phyloP scores from a whole-genome alignment of 2,888 invertebrate genomes.

The Agelastica alni region DNA sequence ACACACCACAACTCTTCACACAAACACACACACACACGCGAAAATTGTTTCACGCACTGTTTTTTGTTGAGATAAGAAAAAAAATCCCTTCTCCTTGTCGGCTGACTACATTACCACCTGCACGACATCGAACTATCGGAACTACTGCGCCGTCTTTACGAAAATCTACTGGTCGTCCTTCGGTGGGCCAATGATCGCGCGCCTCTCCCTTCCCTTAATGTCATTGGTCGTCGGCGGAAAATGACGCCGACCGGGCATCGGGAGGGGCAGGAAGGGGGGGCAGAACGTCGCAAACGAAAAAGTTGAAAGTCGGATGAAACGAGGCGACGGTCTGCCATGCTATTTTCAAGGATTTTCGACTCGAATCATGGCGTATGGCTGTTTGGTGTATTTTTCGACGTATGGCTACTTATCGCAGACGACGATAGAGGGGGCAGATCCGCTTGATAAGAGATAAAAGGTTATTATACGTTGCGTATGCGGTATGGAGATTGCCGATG shows the following conservation, averaged over 20 bases:
- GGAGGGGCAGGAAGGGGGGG: slow-evolving; percentile 24
- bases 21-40: slow-evolving; percentile 7
- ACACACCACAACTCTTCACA: too few species aligned
- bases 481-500: slow-evolving; percentile 2
- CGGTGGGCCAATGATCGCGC: slow-evolving; percentile 48
- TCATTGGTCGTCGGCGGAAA: slow-evolving; percentile 49
- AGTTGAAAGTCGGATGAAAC: slow-evolving; percentile 41
- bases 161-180: slow-evolving; percentile 50
- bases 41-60: slow-evolving; percentile 10
- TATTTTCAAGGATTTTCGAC: slow-evolving; percentile 45
- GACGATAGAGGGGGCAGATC: background rate
- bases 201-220: slow-evolving; percentile 45
- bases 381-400: slow-evolving; percentile 14
- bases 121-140: slow-evolving; percentile 25
- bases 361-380: slow-evolving; percentile 38
- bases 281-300: slow-evolving; percentile 34
- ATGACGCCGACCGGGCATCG: slow-evolving; percentile 43
- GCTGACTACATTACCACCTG: slow-evolving; percentile 32
- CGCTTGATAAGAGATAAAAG: slow-evolving; percentile 6
- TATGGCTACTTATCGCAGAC: slow-evolving; percentile 10
- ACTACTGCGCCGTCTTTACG: slow-evolving; percentile 21
- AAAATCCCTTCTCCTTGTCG: slow-evolving; percentile 16
- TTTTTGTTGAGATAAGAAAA: slow-evolving; percentile 7
- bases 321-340: slow-evolving; percentile 52
- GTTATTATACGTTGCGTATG: background rate